phyloP scores from a whole-genome alignment of 2,888 invertebrate genomes.

The Polia nebulosa region DNA sequence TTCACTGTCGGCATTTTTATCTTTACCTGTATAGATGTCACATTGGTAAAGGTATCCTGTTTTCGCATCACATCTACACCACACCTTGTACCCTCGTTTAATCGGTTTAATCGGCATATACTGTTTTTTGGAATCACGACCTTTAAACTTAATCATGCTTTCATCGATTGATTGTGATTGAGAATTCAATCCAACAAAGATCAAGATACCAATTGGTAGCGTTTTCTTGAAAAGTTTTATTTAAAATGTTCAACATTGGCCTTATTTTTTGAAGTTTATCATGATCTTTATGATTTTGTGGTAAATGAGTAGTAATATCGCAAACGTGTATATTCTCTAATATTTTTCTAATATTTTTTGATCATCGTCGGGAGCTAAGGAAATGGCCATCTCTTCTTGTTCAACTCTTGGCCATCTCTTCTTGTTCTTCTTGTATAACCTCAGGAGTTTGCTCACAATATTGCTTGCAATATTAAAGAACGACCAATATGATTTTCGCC shows the following conservation, averaged over 20 bases:
- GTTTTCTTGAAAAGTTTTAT: slow-evolving; percentile 33
- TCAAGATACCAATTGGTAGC: slow-evolving; percentile 39
- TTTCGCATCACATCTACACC: slow-evolving; percentile 24
- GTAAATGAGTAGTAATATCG: slow-evolving; percentile 35
- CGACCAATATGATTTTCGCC: too few relatives aligned
- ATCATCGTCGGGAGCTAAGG: too few relatives aligned
- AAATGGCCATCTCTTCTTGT: too few relatives aligned
- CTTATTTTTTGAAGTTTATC: slow-evolving; percentile 49
- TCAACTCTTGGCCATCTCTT: too few relatives aligned
- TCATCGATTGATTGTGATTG: slow-evolving; percentile 25
- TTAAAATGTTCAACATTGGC: slow-evolving; percentile 32
- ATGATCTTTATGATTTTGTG: slow-evolving; percentile 24
- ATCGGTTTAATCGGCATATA: slow-evolving; percentile 9
- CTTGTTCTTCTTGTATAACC: too few relatives aligned
- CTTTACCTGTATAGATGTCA: slow-evolving; percentile 14
- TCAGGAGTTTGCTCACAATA: too few relatives aligned
- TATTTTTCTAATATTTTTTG: too few relatives aligned
- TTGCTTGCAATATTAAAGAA: too few relatives aligned
- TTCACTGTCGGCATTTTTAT: slow-evolving; percentile 14
- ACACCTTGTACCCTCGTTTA: slow-evolving; percentile 49
- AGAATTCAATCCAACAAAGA: too few relatives aligned
- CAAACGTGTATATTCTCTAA: too few relatives aligned
- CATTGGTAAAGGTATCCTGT: slow-evolving; percentile 23
- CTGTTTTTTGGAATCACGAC: slow-evolving; percentile 14
- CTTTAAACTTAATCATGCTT: too few relatives aligned